Percentiles rank a stretch among this genome's conserved stretches.
Conservation (phyloP, 2,888 invertebrate species). For the Rhagophthalmus giganteus region DNA sequence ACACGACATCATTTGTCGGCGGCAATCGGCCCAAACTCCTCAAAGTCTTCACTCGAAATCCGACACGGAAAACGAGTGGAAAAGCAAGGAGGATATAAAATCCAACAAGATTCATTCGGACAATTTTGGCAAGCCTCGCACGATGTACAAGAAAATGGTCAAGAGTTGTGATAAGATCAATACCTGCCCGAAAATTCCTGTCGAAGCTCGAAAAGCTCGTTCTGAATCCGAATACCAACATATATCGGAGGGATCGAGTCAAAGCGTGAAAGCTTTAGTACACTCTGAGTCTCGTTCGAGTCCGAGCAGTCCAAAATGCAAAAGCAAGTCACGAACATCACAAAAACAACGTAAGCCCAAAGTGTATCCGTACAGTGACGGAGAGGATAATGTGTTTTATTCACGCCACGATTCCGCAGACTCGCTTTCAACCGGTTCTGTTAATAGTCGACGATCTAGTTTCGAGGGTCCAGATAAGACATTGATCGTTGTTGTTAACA, state of each 20-base stretch:
- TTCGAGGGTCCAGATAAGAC: slow-evolving; percentile 58
- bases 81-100: slow-evolving; percentile 56
- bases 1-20: slow-evolving; percentile 53
- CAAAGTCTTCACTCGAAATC: slow-evolving; percentile 32
- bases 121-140: slow-evolving; percentile 47
- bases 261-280: slow-evolving; percentile 58
- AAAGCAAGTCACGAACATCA: slow-evolving; percentile 45
- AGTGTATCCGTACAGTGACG: slow-evolving; percentile 61
- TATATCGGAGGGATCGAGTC: slow-evolving; percentile 60
- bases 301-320: slow-evolving; percentile 52
- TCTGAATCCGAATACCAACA: slow-evolving; percentile 61
- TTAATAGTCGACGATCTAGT: slow-evolving; percentile 59
- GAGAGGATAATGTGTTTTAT: slow-evolving; percentile 61
- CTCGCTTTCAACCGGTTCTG: slow-evolving; percentile 58
- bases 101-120: slow-evolving; percentile 51
- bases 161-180: slow-evolving; percentile 56
- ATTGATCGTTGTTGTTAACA: slow-evolving; percentile 59
- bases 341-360: slow-evolving; percentile 46
- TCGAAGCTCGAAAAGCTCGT: slow-evolving; percentile 44
- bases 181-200: slow-evolving; percentile 43
- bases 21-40: slow-evolving; percentile 41
- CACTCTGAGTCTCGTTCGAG: slow-evolving; percentile 55
- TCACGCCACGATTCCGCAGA: slow-evolving; percentile 59
- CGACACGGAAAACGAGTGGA: slow-evolving; percentile 41
- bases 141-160: slow-evolving; percentile 55